Base-by-base conservation (phyloP, 2,888 invertebrate species). In the Spodoptera exigua region DNA sequence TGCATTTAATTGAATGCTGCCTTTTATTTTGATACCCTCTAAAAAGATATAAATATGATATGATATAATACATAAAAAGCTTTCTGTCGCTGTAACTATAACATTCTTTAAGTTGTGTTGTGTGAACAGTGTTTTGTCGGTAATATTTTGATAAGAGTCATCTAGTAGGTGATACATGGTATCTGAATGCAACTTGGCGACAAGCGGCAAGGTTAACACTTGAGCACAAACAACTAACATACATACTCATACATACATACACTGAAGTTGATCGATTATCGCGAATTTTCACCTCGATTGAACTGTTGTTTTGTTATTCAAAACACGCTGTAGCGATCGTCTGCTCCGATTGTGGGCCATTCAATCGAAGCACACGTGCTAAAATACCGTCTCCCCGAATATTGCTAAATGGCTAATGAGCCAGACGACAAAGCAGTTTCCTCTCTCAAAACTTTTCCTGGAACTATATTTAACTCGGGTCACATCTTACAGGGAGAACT, bases 251-350 rank as follows among this genome's bases (percentile, higher is more conserved):
- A 27, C 27, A 27, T 3, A 17, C 17, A n/a, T 52, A 12, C 39
- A 51, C 18, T 13, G 7, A 57, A 49, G 16, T 52, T 16, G 36
- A 45, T 52, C 51, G 36, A 44, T 57, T 37, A 63, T 52, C 48
- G 57, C 34, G 45, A 45, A 43, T 58, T 47, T 60, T 80, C 76
- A 78, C 78, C 73, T 74, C 52, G 21, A 21, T 37, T 63, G 77
- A 77, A 81, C 79, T 71, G 76, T 70, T 61, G 78, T 68, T 74
- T 85, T 86, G 84, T 83, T 80, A 88, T 85, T 80, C 84, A 73
- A 80, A 81, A 69, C 75, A 76, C 57, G 61, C 59, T 55, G 32
- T 40, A 37, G 43, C 61, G 80, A 84, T 82, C 55, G 71, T 63
- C 64, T 67, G 65, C 40, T 4, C 34, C 36, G 77, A 79, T 79